These are phyloP conservation scores for Bombyx mori DNA, from an alignment of 1,140 invertebrate species.

Conservation along the genomic window DNA sequence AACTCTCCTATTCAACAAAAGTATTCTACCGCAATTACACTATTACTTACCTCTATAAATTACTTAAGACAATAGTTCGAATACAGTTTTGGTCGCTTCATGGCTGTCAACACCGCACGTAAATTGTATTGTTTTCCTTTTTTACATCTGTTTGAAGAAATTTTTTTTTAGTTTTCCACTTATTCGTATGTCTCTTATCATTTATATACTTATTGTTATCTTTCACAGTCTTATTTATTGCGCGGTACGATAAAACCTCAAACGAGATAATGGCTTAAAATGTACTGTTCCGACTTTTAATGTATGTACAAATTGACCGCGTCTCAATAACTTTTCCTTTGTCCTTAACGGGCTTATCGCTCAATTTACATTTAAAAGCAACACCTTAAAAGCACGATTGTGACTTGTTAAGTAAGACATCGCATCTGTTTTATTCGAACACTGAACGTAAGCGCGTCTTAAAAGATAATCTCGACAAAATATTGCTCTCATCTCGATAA, in stretches of 20 bases:
- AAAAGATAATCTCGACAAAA: slow-evolving; percentile 54
- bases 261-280: too few relatives aligned
- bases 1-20: slow-evolving; percentile 31
- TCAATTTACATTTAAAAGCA: slow-evolving; percentile 2
- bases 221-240: too few relatives aligned
- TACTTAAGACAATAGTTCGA: slow-evolving; percentile 37
- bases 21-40: slow-evolving; percentile 45
- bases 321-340: neutral
- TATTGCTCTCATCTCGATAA: slow-evolving; percentile 46
- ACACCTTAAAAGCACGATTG: slow-evolving; percentile 40
- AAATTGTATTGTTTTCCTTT: slow-evolving; percentile 19
- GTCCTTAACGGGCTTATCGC: neutral
- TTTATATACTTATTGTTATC: too few relatives aligned
- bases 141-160: slow-evolving; percentile 15
- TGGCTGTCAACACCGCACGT: slow-evolving; percentile 48
- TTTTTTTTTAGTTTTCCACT: neutral
- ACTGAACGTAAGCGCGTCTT: slow-evolving; percentile 45
- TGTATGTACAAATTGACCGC: too few relatives aligned
- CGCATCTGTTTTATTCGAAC: slow-evolving; percentile 33
- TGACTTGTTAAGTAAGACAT: slow-evolving; percentile 58
- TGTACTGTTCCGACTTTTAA: too few relatives aligned
- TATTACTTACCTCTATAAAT: slow-evolving; percentile 46
- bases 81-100: slow-evolving; percentile 29
- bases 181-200: too few relatives aligned
- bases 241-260: too few relatives aligned